These are phyloP conservation scores for Sitodiplosis mosellana DNA, from an alignment of 1,140 invertebrate genomes.

Conservation along the genomic window DNA sequence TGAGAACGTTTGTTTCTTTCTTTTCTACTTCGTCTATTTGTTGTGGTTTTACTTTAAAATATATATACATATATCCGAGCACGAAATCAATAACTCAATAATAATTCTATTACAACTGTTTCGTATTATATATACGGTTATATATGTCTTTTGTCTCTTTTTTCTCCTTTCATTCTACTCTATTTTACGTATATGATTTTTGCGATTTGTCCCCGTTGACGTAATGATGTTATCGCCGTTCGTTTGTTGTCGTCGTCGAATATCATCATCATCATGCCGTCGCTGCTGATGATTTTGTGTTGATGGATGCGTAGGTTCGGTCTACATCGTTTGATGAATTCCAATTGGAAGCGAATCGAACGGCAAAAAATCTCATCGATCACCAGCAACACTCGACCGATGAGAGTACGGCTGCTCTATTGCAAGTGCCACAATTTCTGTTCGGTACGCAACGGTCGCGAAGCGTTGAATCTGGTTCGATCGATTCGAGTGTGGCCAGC, in stretches of 20 bases:
- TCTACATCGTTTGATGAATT: conserved; percentile 78
- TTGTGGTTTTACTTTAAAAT: not conserved
- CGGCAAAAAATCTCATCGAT: conserved; percentile 21
- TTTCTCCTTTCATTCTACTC: too few relatives aligned
- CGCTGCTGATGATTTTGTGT: too few relatives aligned
- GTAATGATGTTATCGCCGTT: too few relatives aligned
- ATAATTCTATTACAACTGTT: not conserved
- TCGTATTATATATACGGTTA: not conserved
- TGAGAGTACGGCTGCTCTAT: conserved; percentile 26
- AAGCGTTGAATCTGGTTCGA: conserved; percentile 55
- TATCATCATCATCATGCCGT: too few relatives aligned
- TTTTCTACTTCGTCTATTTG: not conserved
- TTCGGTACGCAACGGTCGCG: conserved; percentile 44
- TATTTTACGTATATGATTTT: too few relatives aligned
- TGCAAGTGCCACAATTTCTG: conserved; percentile 40
- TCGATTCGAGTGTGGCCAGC: conserved; percentile 39
- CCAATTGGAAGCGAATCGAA: conserved; percentile 51
- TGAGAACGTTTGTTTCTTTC: too few relatives aligned
- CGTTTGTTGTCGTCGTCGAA: too few relatives aligned
- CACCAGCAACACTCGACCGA: conserved; percentile 26
- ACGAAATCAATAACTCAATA: not conserved
- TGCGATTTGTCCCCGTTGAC: too few relatives aligned
- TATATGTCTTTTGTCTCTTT: conserved; percentile 5
- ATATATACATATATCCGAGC: not conserved
- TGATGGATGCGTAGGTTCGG: conserved; percentile 28